Conservation (phyloP, 2,888 invertebrate genomes). For the Nephrocerus scutellatus region DNA sequence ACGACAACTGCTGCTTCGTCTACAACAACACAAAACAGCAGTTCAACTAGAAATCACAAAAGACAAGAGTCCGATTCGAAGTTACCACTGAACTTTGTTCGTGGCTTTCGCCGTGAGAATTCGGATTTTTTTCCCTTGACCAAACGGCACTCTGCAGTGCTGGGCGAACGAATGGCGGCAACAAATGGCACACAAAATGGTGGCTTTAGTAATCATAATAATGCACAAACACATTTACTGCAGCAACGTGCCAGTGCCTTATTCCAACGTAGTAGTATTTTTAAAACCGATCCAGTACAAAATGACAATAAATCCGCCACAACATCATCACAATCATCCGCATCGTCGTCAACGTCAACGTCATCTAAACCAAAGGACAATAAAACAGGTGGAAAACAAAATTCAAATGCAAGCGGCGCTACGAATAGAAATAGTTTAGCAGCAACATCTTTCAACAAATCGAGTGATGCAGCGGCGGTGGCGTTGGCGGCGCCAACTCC, state of each 20-base stretch:
- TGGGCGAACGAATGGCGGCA: conserved; percentile 45
- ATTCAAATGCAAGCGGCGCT: background rate
- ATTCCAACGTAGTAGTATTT: conserved; percentile 55
- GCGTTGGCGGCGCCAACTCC: conserved; percentile 16
- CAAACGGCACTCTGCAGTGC: conserved; percentile 68
- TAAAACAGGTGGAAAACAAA: background rate
- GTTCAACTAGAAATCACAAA: conserved; percentile 49
- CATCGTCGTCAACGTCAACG: background rate
- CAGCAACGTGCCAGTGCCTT: conserved; percentile 62
- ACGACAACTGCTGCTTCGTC: conserved; percentile 16
- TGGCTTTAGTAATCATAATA: conserved; percentile 28
- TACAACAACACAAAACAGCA: conserved; percentile 20
- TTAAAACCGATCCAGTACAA: conserved; percentile 28
- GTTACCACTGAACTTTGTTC: conserved; percentile 63
- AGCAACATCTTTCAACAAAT: conserved; percentile 11
- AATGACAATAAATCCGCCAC: conserved; percentile 18
- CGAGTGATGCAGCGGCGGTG: conserved; percentile 17
- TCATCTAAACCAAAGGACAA: background rate
- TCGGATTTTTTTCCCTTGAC: conserved; percentile 75
- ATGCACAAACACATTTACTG: conserved; percentile 43
- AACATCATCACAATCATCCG: conserved; percentile 10
- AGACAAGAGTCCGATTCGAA: conserved; percentile 68
- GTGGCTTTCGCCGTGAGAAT: conserved; percentile 75
- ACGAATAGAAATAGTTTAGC: background rate
- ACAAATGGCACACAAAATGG: conserved; percentile 22